Evolutionary conservation across 2,113 vertebrate species (phyloP), one percentile per base, ranked within the genome.

Genomic region (Oncorhynchus mykiss): DNA sequence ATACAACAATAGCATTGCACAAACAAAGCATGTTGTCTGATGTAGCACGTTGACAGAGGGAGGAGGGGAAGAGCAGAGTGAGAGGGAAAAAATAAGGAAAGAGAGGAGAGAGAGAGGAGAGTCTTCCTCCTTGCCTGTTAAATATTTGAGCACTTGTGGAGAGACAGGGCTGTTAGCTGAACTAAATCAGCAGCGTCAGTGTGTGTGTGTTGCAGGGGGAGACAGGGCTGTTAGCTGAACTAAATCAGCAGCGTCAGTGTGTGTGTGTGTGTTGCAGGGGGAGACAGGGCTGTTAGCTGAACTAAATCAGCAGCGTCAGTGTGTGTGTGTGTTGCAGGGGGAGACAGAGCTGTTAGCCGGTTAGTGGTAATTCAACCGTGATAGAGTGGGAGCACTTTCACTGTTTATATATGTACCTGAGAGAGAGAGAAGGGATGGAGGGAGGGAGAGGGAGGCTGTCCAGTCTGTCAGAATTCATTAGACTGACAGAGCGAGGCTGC

Each of bases 381-480:
- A 90, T 88, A 11, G 66, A 82, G 87, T 78, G 84, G 78, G 89
- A 90, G 88, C 82, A 87, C 85, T 89, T 90, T 88, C 82, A 71
- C 80, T 90, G 90, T 91, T 91, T 92, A 89, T 92, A 89, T 89
- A 91, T 84, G 88, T 87, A 88, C 88, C 90, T 90, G 31, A 34
- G 34, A 7, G 31, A 34, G 31, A 34, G 34, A 34, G 34, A 34
- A 7, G 34, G 34, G 34, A 34, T 34, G 76, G 12, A 48, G 72
- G 75, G 69, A 72, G 70, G 72, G 73, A 79, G 80, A 86, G 65
- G 74, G 80, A 77, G 76, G 75, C 75, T 74, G 87, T 78, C 81
- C 88, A 82, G 88, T 80, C 89, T 92, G 92, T 92, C 92, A 92
- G 87, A 91, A 92, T 83, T 80, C 78, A 90, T 92, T 93, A 93